These are phyloP conservation scores for Galerucella pusilla DNA, from an alignment of 2,888 invertebrate species.

Conservation along the genomic window DNA sequence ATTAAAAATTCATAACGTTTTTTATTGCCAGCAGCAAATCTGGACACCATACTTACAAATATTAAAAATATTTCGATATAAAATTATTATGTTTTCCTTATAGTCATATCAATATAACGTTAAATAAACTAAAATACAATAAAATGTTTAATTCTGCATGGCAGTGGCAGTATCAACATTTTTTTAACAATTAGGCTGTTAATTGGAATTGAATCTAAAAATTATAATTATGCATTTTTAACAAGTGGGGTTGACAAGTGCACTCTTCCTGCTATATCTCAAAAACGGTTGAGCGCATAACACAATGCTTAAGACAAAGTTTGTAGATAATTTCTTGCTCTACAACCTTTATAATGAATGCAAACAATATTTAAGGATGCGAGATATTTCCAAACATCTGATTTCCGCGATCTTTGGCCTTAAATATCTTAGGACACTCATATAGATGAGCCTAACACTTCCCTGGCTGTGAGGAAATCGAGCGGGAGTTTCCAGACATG, in stretches of 20 bases:
- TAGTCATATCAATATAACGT: neutral
- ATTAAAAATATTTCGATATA: neutral
- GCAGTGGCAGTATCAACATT: slow-evolving; percentile 66
- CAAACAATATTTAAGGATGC: too few relatives aligned
- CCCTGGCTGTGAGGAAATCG: too few relatives aligned
- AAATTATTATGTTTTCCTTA: neutral
- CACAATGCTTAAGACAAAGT: too few relatives aligned
- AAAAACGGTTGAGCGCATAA: neutral
- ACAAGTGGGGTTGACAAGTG: neutral
- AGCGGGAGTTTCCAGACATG: too few relatives aligned
- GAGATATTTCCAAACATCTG: too few relatives aligned
- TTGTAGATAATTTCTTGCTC: too few relatives aligned
- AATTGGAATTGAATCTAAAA: slow-evolving; percentile 16
- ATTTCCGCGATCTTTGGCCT: too few relatives aligned
- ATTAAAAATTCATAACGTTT: neutral
- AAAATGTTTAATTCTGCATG: slow-evolving; percentile 65
- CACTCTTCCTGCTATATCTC: neutral
- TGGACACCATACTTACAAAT: neutral
- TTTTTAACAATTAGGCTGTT: slow-evolving; percentile 33
- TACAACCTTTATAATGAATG: too few relatives aligned
- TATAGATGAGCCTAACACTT: too few relatives aligned
- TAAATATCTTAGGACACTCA: too few relatives aligned
- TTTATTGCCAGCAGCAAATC: neutral
- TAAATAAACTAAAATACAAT: neutral
- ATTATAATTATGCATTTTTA: neutral